phyloP scores from a whole-genome alignment of 2,797 vertebrate genomes.

The Microchirus variegatus region DNA sequence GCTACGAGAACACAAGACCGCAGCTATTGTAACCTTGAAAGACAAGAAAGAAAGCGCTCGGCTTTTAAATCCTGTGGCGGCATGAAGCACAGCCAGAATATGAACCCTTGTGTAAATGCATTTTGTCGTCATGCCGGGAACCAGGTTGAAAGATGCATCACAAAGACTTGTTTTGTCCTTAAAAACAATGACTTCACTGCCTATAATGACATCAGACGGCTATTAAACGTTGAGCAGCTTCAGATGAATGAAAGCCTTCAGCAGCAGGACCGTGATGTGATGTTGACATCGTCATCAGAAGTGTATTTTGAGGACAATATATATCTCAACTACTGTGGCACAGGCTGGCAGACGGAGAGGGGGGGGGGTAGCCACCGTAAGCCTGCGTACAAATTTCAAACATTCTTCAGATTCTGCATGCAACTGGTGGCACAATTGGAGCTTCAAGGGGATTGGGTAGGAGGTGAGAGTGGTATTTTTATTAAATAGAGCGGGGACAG shows the following conservation, averaged over 20 bases:
- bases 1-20: conserved; percentile 30
- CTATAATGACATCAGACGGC: conserved; percentile 12
- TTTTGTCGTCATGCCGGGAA: conserved; percentile 26
- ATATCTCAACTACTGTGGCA: conserved; percentile 40
- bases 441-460: conserved; percentile 59
- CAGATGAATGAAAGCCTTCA: too few species aligned
- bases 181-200: background rate
- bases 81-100: conserved; percentile 25
- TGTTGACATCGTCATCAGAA: conserved; percentile 21
- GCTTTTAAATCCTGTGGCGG: conserved; percentile 43
- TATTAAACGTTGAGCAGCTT: background rate
- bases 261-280: conserved; percentile 34
- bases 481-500: conserved; percentile 65
- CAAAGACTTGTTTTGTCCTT: background rate
- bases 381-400: conserved; percentile 72
- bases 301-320: conserved; percentile 32
- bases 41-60: conserved; percentile 1
- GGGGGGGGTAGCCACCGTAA: conserved; percentile 50
- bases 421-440: conserved; percentile 74
- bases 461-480: conserved; percentile 74
- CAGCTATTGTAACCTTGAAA: conserved; percentile 40
- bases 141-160: conserved; percentile 2
- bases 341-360: background rate
- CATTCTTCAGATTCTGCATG: conserved; percentile 81
- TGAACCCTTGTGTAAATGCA: conserved; percentile 35